These are phyloP conservation scores for Sterrhoptilus dennistouni DNA, from an alignment of 2,113 vertebrate species.

Conservation along the genomic window DNA sequence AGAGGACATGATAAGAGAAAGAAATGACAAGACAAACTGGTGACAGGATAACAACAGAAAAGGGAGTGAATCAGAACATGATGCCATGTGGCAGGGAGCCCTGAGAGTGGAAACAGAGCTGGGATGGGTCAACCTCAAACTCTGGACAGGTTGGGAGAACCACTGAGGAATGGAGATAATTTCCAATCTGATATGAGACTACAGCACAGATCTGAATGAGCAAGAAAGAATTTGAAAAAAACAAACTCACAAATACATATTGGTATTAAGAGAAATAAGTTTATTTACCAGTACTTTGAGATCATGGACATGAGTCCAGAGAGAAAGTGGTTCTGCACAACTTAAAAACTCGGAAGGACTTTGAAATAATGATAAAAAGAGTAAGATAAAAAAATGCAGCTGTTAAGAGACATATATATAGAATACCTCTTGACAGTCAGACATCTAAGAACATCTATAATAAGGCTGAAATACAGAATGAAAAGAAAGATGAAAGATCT, in stretches of 20 bases:
- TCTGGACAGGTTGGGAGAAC: not conserved
- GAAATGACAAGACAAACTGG: not conserved
- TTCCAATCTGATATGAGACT: not conserved
- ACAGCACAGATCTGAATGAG: not conserved
- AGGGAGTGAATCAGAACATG: not conserved
- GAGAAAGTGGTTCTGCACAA: not conserved
- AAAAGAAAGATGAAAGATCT: not conserved
- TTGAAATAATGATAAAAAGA: not conserved
- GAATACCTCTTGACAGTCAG: not conserved
- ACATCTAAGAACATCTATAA: not conserved
- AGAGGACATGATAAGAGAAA: not conserved
- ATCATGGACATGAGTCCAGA: not conserved
- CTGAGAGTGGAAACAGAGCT: not conserved
- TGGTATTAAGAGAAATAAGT: not conserved
- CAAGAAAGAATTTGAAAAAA: not conserved
- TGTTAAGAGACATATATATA: not conserved
- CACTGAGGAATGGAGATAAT: not conserved
- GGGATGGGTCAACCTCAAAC: not conserved
- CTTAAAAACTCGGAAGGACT: not conserved
- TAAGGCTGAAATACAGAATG: not conserved
- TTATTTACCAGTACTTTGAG: not conserved
- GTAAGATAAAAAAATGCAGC: not conserved
- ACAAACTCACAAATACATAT: fast-evolving
- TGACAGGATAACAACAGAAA: not conserved
- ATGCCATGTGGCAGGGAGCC: not conserved